phyloP scores from a whole-genome alignment of 1,140 invertebrate species.

The Ridgeia piscesae region DNA sequence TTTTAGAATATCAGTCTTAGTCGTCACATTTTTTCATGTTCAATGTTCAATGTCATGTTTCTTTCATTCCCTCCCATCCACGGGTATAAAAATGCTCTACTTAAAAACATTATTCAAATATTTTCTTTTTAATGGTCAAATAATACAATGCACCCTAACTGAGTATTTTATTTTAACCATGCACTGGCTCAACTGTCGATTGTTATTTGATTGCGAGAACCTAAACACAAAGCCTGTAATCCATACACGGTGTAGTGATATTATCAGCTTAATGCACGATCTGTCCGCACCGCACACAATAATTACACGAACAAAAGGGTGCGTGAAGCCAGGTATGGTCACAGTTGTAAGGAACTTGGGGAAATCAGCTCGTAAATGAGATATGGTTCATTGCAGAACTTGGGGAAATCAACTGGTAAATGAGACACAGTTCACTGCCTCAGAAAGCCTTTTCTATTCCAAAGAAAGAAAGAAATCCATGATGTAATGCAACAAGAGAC shows the following conservation, averaged over 20 bases:
- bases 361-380: not conserved
- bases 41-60: no score
- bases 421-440: not conserved
- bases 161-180: not conserved
- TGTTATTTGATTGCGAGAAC: not conserved
- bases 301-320: not conserved
- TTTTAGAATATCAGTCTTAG: no score
- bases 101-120: not conserved
- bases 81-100: no score
- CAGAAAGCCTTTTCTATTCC: not conserved
- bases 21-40: no score
- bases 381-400: not conserved
- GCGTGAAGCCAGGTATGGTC: no score
- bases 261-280: not conserved
- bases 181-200: not conserved
- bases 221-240: not conserved
- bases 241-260: not conserved
- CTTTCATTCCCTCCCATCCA: no score
- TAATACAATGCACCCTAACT: not conserved
- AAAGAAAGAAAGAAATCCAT: not conserved
- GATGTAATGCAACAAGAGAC: not conserved
- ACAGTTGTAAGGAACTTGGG: not conserved
- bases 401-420: not conserved
- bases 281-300: not conserved
- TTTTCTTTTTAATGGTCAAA: not conserved